These are phyloP conservation scores for Coenonympha arcania DNA, from an alignment of 2,888 invertebrate genomes.

Conservation along the genomic window DNA sequence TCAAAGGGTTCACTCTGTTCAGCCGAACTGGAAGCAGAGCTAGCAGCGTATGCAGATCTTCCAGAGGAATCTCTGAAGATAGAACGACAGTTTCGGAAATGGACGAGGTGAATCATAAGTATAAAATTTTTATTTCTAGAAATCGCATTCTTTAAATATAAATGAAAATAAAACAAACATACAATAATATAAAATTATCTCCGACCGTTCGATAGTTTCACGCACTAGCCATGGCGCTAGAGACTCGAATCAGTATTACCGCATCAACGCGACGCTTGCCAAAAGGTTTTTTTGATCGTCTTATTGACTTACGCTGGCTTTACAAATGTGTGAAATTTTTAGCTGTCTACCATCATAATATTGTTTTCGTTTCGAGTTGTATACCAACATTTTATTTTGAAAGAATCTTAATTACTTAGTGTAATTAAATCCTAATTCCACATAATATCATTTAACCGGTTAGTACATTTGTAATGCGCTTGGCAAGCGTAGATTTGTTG, in stretches of 20 bases:
- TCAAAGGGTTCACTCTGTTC: constrained; percentile 84
- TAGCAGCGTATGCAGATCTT: constrained; percentile 68
- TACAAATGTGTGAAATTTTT: constrained; percentile 49
- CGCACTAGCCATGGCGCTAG: constrained; percentile 39
- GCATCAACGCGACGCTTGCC: constrained; percentile 49
- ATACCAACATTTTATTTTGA: neutral
- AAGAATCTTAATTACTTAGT: neutral
- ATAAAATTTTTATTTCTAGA: constrained; percentile 13
- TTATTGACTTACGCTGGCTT: constrained; percentile 46
- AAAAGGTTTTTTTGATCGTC: constrained; percentile 48
- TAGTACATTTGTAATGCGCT: constrained; percentile 33
- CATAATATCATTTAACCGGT: constrained; percentile 26
- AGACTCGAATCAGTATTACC: constrained; percentile 38
- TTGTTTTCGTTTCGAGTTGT: neutral
- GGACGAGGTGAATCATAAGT: constrained; percentile 72
- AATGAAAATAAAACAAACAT: constrained; percentile 35
- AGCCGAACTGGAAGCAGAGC: constrained; percentile 72
- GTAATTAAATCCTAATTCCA: neutral
- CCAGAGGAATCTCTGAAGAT: constrained; percentile 76
- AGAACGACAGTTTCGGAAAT: constrained; percentile 77
- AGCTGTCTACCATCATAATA: constrained; percentile 28
- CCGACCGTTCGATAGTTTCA: constrained; percentile 41
- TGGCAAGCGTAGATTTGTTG: constrained; percentile 38
- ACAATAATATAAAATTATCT: constrained; percentile 51
- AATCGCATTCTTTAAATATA: constrained; percentile 15